Conservation (phyloP, 2,113 vertebrate genomes). For the Glaucidium brasilianum region DNA sequence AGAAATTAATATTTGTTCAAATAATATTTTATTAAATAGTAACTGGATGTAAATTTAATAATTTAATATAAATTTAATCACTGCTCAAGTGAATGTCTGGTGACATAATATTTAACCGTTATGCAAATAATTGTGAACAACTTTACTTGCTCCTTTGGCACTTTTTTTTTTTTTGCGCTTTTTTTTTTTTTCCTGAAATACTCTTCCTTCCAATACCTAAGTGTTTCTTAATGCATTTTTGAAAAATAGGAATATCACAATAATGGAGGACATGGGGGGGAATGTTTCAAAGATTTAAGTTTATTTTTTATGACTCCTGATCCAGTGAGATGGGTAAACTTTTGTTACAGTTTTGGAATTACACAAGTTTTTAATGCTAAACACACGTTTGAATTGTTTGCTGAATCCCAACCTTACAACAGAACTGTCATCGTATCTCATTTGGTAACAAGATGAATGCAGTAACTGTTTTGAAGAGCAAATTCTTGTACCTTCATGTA, state of each 20-base stretch:
- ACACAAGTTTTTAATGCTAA: not conserved
- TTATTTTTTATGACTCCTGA: not conserved
- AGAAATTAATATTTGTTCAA: not conserved
- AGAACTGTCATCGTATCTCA: not conserved
- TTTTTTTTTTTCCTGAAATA: not conserved
- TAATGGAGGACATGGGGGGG: not conserved
- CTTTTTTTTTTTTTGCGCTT: not conserved
- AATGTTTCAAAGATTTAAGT: not conserved
- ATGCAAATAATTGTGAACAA: not conserved
- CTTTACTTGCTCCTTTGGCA: not conserved
- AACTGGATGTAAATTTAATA: not conserved
- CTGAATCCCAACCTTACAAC: not conserved
- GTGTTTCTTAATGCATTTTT: not conserved
- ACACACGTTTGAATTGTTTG: not conserved
- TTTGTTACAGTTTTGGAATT: not conserved
- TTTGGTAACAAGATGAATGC: not conserved
- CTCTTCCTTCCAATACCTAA: not conserved
- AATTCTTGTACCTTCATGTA: not conserved
- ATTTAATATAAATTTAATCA: not conserved
- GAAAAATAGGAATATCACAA: not conserved
- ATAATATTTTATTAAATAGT: not conserved
- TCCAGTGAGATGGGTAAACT: not conserved
- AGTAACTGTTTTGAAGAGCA: not conserved
- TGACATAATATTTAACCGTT: not conserved
- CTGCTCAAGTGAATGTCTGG: not conserved